phyloP scores from a whole-genome alignment of 1,140 invertebrate species.

The Cydia splendana region DNA sequence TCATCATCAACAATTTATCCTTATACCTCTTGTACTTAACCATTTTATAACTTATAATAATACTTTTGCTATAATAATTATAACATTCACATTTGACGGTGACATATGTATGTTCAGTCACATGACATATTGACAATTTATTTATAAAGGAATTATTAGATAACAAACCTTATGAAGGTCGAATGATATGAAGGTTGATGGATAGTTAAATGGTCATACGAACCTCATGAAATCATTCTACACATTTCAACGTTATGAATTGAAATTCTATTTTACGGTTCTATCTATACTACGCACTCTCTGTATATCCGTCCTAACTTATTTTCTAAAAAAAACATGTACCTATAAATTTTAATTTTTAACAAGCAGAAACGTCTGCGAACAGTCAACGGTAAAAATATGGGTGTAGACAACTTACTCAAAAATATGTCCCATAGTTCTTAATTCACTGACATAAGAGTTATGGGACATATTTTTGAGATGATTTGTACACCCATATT shows the following conservation, averaged over 20 bases:
- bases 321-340: no score
- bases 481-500: no score
- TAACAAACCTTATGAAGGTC: slow-evolving; percentile 4
- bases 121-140: not conserved
- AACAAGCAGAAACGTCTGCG: no score
- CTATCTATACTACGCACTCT: no score
- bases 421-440: no score
- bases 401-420: no score
- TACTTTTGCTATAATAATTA: not conserved
- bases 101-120: not conserved
- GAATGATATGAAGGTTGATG: not conserved
- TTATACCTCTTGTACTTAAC: slow-evolving; percentile 9
- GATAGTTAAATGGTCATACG: not conserved
- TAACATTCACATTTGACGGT: slow-evolving; percentile 4
- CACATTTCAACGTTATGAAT: not conserved
- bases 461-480: no score
- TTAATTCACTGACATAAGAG: no score
- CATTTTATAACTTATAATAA: not conserved
- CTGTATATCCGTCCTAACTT: no score
- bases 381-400: no score
- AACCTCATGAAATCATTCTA: not conserved
- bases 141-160: not conserved
- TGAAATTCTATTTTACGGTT: no score
- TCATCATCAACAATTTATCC: slow-evolving; percentile 11
- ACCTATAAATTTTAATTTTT: no score